phyloP scores from a whole-genome alignment of 2,888 invertebrate genomes.

The Scotopteryx bipunctaria region DNA sequence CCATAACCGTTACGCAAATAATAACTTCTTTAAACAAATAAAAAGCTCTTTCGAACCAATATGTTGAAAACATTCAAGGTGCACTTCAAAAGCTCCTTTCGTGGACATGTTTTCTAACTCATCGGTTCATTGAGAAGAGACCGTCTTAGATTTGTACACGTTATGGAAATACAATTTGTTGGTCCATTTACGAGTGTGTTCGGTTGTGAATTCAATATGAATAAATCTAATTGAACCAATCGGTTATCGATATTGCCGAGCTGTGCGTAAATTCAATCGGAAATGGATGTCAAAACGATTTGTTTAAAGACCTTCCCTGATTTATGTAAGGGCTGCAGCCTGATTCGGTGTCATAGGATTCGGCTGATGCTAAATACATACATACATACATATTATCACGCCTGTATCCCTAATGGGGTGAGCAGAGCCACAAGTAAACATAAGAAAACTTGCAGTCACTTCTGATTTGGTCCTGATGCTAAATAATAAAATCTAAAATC shows the following conservation, averaged over 20 bases:
- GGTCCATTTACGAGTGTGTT: slow-evolving; percentile 1
- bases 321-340: slow-evolving; percentile 8
- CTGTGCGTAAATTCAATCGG: slow-evolving; percentile 4
- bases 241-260: slow-evolving; percentile 7
- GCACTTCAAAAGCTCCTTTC: no score
- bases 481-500: no score
- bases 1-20: no score
- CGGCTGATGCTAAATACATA: neutral
- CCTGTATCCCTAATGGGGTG: neutral
- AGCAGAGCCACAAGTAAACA: no score
- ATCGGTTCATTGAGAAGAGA: no score
- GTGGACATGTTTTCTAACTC: no score
- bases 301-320: slow-evolving; percentile 10
- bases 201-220: slow-evolving; percentile 2
- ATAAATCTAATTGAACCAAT: slow-evolving; percentile 10
- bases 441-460: no score
- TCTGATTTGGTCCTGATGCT: no score
- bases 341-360: neutral
- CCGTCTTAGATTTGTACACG: no score
- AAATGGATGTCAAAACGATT: slow-evolving; percentile 10
- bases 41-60: no score
- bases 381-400: neutral
- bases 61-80: no score
- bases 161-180: slow-evolving; percentile 2
- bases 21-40: no score